These are phyloP conservation scores for Hycleus cichorii DNA, from an alignment of 1,140 invertebrate genomes.

Conservation along the genomic window DNA sequence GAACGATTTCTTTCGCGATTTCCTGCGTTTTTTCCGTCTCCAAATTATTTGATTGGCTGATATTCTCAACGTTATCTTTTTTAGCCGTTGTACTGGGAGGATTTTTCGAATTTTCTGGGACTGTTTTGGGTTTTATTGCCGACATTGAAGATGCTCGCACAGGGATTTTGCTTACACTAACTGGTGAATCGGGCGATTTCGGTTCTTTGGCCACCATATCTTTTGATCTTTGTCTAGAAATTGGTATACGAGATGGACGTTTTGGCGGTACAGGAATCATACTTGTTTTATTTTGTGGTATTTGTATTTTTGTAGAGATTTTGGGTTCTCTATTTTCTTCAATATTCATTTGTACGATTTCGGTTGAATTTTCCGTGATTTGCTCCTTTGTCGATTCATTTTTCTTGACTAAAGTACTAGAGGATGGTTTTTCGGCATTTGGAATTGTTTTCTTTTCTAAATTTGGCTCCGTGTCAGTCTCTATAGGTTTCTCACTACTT, in stretches of 20 bases:
- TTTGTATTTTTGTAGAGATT: slow-evolving; percentile 31
- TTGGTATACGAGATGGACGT: slow-evolving; percentile 35
- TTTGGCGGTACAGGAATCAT: slow-evolving; percentile 18
- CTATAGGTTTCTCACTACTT: slow-evolving; percentile 18
- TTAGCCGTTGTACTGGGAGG: background rate
- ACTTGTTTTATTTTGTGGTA: slow-evolving; percentile 32
- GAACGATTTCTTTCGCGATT: slow-evolving; percentile 14
- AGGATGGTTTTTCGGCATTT: no score
- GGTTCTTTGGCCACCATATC: slow-evolving; percentile 18
- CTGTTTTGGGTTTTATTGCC: background rate
- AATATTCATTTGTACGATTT: background rate
- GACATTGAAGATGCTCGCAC: background rate
- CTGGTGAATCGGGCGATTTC: slow-evolving; percentile 21
- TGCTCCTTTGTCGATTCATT: background rate
- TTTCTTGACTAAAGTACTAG: no score
- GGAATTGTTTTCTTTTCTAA: background rate
- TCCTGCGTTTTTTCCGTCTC: slow-evolving; percentile 15
- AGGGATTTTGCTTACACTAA: slow-evolving; percentile 31
- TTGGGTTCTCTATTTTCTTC: slow-evolving; percentile 16
- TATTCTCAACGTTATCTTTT: no score
- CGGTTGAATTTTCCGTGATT: background rate
- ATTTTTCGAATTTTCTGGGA: background rate
- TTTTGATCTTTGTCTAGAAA: slow-evolving; percentile 29
- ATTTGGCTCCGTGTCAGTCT: slow-evolving; percentile 1
- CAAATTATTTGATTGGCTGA: background rate